phyloP scores from a whole-genome alignment of 2,113 vertebrate species.

The Dromiciops gliroides region DNA sequence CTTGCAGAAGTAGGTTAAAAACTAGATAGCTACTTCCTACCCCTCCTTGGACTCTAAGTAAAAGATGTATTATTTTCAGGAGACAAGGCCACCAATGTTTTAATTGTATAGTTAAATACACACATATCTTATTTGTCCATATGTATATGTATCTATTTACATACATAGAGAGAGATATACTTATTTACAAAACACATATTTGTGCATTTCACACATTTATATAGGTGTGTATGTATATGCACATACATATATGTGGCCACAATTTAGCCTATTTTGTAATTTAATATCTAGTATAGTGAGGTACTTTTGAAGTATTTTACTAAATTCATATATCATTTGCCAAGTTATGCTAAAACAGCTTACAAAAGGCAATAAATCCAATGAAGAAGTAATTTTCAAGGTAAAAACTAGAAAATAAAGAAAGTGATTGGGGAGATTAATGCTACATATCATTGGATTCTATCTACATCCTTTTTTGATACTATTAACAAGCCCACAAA shows the following conservation, averaged over 20 bases:
- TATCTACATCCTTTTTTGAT: background rate
- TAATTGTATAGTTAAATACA: background rate
- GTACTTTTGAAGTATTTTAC: background rate
- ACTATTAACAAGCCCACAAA: background rate
- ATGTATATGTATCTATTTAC: too few relatives aligned
- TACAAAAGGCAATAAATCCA: background rate
- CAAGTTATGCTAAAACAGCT: background rate
- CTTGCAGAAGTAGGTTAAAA: background rate
- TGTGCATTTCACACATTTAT: background rate
- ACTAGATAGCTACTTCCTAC: background rate
- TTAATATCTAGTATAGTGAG: background rate
- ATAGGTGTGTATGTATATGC: background rate
- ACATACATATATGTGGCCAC: background rate
- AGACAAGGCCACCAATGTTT: background rate
- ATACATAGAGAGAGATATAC: too few relatives aligned
- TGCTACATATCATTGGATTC: background rate
- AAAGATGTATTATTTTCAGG: background rate
- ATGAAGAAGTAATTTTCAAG: background rate
- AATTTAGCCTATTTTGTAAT: background rate
- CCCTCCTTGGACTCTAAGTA: background rate
- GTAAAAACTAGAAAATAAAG: background rate
- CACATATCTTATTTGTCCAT: too few relatives aligned
- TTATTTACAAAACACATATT: background rate
- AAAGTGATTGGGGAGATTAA: background rate
- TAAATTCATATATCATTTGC: background rate